These are phyloP conservation scores for Melinaea menophilus DNA, from an alignment of 2,888 invertebrate species.

Conservation along the genomic window DNA sequence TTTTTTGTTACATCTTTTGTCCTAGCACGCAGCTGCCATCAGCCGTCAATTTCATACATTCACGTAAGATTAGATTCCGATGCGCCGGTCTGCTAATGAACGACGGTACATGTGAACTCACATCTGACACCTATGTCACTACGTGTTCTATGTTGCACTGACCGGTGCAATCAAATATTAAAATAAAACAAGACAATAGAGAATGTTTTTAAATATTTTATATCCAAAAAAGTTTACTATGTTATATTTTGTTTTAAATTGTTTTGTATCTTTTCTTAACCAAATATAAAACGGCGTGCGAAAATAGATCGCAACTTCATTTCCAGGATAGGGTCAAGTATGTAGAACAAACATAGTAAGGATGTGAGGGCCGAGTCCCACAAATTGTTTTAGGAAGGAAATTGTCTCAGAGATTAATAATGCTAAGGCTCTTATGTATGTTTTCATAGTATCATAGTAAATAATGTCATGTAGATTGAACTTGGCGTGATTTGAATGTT, in stretches of 20 bases:
- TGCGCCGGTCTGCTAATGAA: slow-evolving; percentile 61
- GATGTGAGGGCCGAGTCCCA: slow-evolving; percentile 24
- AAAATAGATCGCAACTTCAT: slow-evolving; percentile 13
- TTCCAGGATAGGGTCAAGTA: slow-evolving; percentile 30
- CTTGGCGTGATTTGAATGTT: background rate
- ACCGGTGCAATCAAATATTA: background rate
- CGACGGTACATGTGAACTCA: slow-evolving; percentile 47
- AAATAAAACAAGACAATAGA: background rate
- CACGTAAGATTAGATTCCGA: slow-evolving; percentile 61
- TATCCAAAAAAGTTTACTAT: background rate
- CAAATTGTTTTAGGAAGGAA: slow-evolving; percentile 32
- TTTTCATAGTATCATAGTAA: slow-evolving; percentile 8
- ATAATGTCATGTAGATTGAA: slow-evolving; percentile 3
- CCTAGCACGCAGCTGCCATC: slow-evolving; percentile 1
- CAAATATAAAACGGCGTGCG: background rate
- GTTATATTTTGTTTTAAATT: no score
- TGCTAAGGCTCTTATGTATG: slow-evolving; percentile 21
- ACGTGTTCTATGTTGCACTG: slow-evolving; percentile 17
- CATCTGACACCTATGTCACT: slow-evolving; percentile 46
- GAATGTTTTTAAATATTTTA: slow-evolving; percentile 1
- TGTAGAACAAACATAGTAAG: slow-evolving; percentile 30
- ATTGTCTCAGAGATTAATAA: slow-evolving; percentile 30
- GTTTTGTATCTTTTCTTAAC: background rate
- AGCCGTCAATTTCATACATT: slow-evolving; percentile 32
- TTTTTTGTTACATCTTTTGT: background rate